Percentiles rank a stretch among this genome's conserved stretches.
phyloP scores from a whole-genome alignment of 2,797 vertebrate species.

The Balearica regulorum region DNA sequence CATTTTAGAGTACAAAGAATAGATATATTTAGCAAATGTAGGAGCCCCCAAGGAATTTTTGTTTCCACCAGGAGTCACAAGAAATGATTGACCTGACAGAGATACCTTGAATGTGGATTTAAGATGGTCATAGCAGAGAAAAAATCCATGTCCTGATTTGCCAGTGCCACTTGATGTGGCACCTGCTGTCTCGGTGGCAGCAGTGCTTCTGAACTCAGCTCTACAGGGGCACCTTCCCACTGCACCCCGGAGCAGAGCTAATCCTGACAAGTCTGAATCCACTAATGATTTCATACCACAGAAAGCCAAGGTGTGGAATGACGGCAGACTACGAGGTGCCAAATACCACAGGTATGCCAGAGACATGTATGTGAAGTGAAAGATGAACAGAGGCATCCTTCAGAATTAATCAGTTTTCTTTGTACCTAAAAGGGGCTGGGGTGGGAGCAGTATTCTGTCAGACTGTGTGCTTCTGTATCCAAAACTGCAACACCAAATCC shows the following conservation, averaged over 20 bases:
- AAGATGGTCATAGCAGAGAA: neutral
- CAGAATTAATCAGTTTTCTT: neutral
- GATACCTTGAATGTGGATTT: neutral
- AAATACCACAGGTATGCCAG: neutral
- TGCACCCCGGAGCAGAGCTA: neutral
- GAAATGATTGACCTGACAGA: neutral
- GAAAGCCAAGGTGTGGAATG: neutral
- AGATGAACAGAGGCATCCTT: neutral
- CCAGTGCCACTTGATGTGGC: rapidly evolving
- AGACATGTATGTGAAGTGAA: neutral
- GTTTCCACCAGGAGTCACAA: neutral
- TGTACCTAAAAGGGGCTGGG: neutral
- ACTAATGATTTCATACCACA: neutral
- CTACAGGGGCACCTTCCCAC: neutral
- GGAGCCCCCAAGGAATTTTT: neutral
- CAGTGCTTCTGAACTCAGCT: neutral
- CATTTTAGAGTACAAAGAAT: neutral
- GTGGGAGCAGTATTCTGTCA: neutral
- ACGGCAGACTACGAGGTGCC: neutral
- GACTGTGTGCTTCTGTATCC: neutral
- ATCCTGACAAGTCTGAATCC: neutral
- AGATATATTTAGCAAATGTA: neutral
- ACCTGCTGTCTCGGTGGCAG: neutral
- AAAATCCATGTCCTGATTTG: neutral
- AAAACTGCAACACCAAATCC: neutral